Percentiles rank a stretch among this genome's conserved stretches.
phyloP scores from a whole-genome alignment of 2,888 invertebrate genomes.

The Andrena bucephala region DNA sequence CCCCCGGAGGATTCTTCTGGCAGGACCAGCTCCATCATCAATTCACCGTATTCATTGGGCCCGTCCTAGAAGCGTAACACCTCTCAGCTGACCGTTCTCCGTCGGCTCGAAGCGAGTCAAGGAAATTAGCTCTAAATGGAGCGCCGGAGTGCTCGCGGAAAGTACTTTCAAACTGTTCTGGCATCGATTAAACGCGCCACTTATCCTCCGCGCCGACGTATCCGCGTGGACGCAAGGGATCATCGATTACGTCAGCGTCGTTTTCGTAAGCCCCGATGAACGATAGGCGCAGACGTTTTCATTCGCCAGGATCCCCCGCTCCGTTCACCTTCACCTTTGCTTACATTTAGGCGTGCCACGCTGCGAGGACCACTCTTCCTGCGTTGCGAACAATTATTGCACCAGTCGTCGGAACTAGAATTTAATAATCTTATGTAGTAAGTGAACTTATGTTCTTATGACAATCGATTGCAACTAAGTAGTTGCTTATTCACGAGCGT shows the following conservation, averaged over 20 bases:
- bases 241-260: constrained; percentile 33
- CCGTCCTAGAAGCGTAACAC: not conserved
- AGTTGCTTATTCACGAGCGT: constrained; percentile 2
- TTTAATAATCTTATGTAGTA: too few species aligned
- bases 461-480: too few species aligned
- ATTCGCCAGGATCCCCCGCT: not conserved
- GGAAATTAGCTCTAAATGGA: constrained; percentile 54
- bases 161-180: constrained; percentile 49
- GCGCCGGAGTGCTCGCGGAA: constrained; percentile 27
- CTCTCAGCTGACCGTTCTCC: constrained; percentile 37
- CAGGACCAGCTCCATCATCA: not conserved
- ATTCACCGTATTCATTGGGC: not conserved
- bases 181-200: constrained; percentile 46
- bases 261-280: constrained; percentile 47
- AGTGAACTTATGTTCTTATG: too few species aligned
- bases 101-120: constrained; percentile 45
- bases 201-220: constrained; percentile 24
- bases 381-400: too few species aligned
- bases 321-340: constrained; percentile 48
- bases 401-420: too few species aligned
- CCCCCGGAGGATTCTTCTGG: not conserved
- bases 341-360: constrained; percentile 20
- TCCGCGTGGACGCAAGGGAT: constrained; percentile 15
- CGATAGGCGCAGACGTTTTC: constrained; percentile 3
- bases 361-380: too few species aligned